Evolutionary conservation across 2,888 invertebrate species (phyloP).

Genomic region (Lathronympha strigana): DNA sequence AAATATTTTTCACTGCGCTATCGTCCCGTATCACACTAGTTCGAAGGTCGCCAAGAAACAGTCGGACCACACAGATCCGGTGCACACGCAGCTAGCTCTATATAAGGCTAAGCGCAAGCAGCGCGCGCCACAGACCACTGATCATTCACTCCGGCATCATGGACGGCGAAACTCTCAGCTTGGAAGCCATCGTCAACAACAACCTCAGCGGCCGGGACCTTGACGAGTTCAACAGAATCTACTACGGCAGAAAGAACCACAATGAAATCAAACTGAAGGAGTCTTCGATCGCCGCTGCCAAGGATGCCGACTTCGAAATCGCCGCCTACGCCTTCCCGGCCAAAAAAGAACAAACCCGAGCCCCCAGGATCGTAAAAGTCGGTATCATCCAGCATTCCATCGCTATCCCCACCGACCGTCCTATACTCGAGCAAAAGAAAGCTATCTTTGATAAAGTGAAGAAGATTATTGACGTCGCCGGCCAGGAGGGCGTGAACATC

Average conservation of each 20-base stretch:
- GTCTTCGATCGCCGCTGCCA: constrained; percentile 81
- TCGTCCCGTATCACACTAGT: constrained; percentile 63
- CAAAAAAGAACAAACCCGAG: constrained; percentile 81
- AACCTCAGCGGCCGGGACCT: constrained; percentile 73
- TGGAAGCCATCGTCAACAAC: constrained; percentile 73
- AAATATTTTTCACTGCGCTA: constrained; percentile 67
- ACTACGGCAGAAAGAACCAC: constrained; percentile 72
- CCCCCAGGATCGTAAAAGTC: constrained; percentile 90
- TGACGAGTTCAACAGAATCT: constrained; percentile 77
- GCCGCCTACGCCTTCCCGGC: constrained; percentile 78
- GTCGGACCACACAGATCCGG: constrained; percentile 61
- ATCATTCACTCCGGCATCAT: constrained; percentile 58
- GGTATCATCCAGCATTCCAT: constrained; percentile 96
- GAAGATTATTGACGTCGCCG: constrained; percentile 92
- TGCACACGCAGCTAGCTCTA: constrained; percentile 49
- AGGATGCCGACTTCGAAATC: constrained; percentile 81
- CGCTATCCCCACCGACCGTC: constrained; percentile 89
- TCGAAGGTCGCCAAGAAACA: constrained; percentile 67
- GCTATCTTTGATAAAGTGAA: constrained; percentile 91
- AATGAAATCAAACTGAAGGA: constrained; percentile 72
- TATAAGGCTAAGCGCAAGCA: constrained; percentile 27
- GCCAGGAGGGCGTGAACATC: constrained; percentile 92
- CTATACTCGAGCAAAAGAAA: constrained; percentile 90
- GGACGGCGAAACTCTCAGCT: constrained; percentile 76
- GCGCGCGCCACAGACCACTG: constrained; percentile 50